Percentiles rank a stretch among this genome's conserved stretches.
These are phyloP conservation scores for Thera obeliscata DNA, from an alignment of 2,888 invertebrate species.

Conservation along the genomic window DNA sequence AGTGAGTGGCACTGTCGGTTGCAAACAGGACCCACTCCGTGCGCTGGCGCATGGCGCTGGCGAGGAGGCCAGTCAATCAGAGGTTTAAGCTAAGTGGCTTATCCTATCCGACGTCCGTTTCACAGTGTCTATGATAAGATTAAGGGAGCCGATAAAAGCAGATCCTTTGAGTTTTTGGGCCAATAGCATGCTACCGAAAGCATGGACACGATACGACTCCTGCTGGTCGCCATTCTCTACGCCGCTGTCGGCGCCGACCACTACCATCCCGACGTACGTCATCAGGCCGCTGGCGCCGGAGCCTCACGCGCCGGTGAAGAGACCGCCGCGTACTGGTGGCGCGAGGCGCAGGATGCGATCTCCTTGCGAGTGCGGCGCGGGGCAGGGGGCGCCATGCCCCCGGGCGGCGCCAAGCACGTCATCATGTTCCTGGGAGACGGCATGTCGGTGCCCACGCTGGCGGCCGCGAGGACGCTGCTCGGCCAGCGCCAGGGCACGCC, in stretches of 20 bases:
- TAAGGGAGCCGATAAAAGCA: constrained; percentile 26
- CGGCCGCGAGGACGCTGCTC: constrained; percentile 84
- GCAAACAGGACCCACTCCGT: too few relatives aligned
- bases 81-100: background rate
- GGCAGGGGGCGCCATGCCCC: constrained; percentile 36
- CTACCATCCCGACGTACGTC: constrained; percentile 33
- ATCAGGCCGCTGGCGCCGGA: constrained; percentile 7
- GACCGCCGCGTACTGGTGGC: constrained; percentile 39
- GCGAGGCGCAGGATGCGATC: constrained; percentile 31
- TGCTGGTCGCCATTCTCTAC: constrained; percentile 12
- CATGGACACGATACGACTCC: constrained; percentile 22
- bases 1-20: too few relatives aligned
- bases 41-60: too few relatives aligned
- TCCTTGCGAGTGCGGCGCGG: constrained; percentile 24
- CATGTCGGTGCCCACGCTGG: constrained; percentile 88
- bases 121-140: constrained; percentile 29
- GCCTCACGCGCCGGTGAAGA: constrained; percentile 19
- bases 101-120: constrained; percentile 8
- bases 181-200: constrained; percentile 18
- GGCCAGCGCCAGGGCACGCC: constrained; percentile 79
- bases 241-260: constrained; percentile 16
- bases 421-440: constrained; percentile 90
- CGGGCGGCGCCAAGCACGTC: constrained; percentile 78
- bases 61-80: too few relatives aligned
- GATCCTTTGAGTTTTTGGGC: background rate